phyloP scores from a whole-genome alignment of 2,113 vertebrate species.

The Macquaria australasica region DNA sequence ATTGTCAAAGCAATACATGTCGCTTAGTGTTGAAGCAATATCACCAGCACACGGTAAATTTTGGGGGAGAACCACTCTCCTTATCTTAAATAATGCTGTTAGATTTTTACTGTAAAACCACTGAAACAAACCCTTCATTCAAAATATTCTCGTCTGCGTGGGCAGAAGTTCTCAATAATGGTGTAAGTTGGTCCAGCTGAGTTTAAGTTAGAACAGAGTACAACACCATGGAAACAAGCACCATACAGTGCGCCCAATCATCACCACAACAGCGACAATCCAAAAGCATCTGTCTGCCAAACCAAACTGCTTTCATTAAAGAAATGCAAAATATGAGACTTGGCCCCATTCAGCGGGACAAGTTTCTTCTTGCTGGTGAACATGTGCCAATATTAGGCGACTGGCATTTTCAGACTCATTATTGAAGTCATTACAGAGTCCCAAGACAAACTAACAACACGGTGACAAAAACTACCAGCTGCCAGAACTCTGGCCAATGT shows the following conservation, averaged over 20 bases:
- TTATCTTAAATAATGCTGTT: constrained; percentile 15
- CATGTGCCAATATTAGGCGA: constrained; percentile 43
- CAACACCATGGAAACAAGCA: constrained; percentile 46
- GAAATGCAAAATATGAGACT: constrained; percentile 45
- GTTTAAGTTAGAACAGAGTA: constrained; percentile 33
- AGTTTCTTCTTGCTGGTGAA: constrained; percentile 36
- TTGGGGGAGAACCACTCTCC: not conserved
- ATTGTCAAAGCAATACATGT: constrained; percentile 33
- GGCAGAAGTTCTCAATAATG: constrained; percentile 10
- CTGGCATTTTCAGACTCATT: constrained; percentile 48
- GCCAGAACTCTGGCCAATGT: constrained; percentile 27
- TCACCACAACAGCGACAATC: constrained; percentile 34
- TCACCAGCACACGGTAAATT: not conserved
- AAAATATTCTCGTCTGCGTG: constrained; percentile 21
- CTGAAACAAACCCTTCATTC: constrained; percentile 14
- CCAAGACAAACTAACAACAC: constrained; percentile 27
- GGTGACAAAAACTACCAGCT: constrained; percentile 24
- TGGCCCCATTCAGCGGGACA: constrained; percentile 33
- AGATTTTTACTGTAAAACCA: constrained; percentile 1
- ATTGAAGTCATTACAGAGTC: constrained; percentile 61
- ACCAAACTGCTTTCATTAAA: constrained; percentile 43
- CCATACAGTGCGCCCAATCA: constrained; percentile 41
- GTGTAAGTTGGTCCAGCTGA: constrained; percentile 28
- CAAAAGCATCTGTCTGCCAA: constrained; percentile 51
- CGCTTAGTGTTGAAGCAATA: constrained; percentile 26